A percentile compares a stretch with the other conserved stretches of the same genome.
Conservation (phyloP, 2,113 vertebrate species). For the Clarias macrocephalus region DNA sequence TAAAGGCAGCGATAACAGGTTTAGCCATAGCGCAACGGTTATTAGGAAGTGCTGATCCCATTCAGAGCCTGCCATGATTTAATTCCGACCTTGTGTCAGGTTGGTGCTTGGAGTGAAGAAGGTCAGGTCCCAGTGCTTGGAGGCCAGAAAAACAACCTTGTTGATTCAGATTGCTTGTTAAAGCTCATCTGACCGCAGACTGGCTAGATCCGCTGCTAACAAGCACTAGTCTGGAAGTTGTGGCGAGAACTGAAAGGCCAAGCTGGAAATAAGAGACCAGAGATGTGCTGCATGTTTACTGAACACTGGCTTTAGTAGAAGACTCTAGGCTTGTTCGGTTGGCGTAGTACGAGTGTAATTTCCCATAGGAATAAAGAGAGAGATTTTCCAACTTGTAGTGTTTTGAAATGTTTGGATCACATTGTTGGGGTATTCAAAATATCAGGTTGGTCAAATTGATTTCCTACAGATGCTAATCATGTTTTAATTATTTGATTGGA, state of each 20-base stretch:
- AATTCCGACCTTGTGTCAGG: slow-evolving; percentile 39
- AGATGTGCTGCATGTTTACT: not conserved
- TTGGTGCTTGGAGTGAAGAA: not conserved
- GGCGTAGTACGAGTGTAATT: not conserved
- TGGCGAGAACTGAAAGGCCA: slow-evolving; percentile 29
- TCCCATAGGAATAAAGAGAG: not conserved
- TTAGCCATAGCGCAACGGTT: not conserved
- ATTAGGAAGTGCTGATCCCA: not conserved
- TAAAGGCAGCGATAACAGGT: not conserved
- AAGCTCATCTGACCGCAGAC: slow-evolving; percentile 4
- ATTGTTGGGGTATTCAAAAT: not conserved
- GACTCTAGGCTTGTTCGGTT: not conserved
- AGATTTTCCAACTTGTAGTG: not conserved
- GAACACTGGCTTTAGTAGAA: not conserved
- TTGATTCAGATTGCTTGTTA: slow-evolving; percentile 47
- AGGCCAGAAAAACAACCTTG: slow-evolving; percentile 30
- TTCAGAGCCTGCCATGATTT: slow-evolving; percentile 8
- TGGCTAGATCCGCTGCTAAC: slow-evolving; percentile 30
- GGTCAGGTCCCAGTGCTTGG: slow-evolving; percentile 23
- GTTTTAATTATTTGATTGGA: not conserved
- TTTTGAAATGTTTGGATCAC: not conserved
- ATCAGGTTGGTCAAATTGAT: not conserved
- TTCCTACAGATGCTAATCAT: not conserved
- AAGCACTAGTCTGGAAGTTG: slow-evolving; percentile 31
- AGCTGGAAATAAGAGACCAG: slow-evolving; percentile 10